Evolutionary conservation across 2,113 vertebrate species (phyloP).

Genomic region (Coreoperca whiteheadi): DNA sequence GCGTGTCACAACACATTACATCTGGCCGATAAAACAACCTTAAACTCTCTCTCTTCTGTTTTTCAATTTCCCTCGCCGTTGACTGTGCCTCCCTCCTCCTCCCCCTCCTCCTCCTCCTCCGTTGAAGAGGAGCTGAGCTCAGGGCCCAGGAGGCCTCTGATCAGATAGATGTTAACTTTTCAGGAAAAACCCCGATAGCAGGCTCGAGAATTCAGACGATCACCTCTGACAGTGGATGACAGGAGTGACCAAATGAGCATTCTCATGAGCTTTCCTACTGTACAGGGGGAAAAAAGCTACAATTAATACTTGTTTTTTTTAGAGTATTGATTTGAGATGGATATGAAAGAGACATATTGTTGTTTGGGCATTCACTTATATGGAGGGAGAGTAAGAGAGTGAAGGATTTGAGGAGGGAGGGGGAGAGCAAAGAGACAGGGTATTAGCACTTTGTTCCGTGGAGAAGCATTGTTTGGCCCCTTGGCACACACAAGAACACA

Average conservation of each 20-base stretch:
- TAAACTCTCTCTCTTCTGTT: slow-evolving; percentile 49
- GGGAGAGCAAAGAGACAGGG: slow-evolving; percentile 66
- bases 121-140: slow-evolving; percentile 60
- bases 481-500: slow-evolving; percentile 55
- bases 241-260: slow-evolving; percentile 20
- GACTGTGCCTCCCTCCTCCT: slow-evolving; percentile 25
- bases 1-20: slow-evolving; percentile 77
- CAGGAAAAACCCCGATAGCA: slow-evolving; percentile 63
- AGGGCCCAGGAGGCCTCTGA: slow-evolving; percentile 63
- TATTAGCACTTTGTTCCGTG: slow-evolving; percentile 75
- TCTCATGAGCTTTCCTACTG: background rate
- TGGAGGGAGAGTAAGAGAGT: slow-evolving; percentile 17
- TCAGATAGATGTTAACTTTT: slow-evolving; percentile 62
- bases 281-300: background rate
- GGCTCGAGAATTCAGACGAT: slow-evolving; percentile 46
- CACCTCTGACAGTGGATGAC: slow-evolving; percentile 50
- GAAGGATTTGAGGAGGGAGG: slow-evolving; percentile 20
- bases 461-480: slow-evolving; percentile 70
- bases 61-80: slow-evolving; percentile 29
- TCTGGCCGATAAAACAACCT: slow-evolving; percentile 69
- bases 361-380: slow-evolving; percentile 1
- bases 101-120: slow-evolving; percentile 26
- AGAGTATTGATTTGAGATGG: background rate
- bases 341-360: background rate
- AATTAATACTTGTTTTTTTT: slow-evolving; percentile 2